These are phyloP conservation scores for Athrips mouffetella DNA, from an alignment of 2,888 invertebrate genomes.

Conservation along the genomic window DNA sequence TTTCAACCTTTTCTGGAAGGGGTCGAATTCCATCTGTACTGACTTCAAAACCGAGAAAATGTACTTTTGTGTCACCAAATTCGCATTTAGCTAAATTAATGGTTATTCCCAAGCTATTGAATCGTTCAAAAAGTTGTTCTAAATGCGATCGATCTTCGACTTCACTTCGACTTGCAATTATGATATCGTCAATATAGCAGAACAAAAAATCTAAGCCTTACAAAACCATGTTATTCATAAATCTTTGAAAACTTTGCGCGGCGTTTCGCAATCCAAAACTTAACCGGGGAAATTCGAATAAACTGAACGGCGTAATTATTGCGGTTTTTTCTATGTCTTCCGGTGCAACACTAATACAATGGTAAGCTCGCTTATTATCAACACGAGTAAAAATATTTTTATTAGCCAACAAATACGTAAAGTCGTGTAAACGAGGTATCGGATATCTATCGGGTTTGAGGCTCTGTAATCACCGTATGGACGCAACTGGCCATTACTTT, in stretches of 20 bases:
- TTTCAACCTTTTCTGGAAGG: too few relatives aligned
- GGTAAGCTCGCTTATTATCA: constrained; percentile 27
- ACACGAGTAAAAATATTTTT: constrained; percentile 30
- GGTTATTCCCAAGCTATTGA: constrained; percentile 11
- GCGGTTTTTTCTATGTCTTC: constrained; percentile 45
- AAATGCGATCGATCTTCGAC: constrained; percentile 22
- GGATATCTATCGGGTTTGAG: constrained; percentile 11
- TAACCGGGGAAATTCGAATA: constrained; percentile 30
- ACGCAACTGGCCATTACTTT: constrained; percentile 6
- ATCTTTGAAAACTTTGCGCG: constrained; percentile 34
- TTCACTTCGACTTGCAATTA: constrained; percentile 25
- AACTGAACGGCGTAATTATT: constrained; percentile 26
- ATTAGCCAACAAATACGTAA: constrained; percentile 20
- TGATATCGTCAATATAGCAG: constrained; percentile 36
- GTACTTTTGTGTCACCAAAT: constrained; percentile 19
- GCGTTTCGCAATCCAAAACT: constrained; percentile 39
- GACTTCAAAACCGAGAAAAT: constrained; percentile 25
- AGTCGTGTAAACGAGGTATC: constrained; percentile 3
- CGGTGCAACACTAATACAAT: constrained; percentile 32
- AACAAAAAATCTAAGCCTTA: constrained; percentile 28
- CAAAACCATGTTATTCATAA: constrained; percentile 26
- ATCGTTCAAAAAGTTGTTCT: constrained; percentile 18
- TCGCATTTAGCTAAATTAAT: constrained; percentile 20
- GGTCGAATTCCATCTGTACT: constrained; percentile 22
- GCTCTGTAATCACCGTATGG: constrained; percentile 35